Evolutionary conservation across 2,113 vertebrate genomes (phyloP).

Genomic region (Notarius quadriscutis): DNA sequence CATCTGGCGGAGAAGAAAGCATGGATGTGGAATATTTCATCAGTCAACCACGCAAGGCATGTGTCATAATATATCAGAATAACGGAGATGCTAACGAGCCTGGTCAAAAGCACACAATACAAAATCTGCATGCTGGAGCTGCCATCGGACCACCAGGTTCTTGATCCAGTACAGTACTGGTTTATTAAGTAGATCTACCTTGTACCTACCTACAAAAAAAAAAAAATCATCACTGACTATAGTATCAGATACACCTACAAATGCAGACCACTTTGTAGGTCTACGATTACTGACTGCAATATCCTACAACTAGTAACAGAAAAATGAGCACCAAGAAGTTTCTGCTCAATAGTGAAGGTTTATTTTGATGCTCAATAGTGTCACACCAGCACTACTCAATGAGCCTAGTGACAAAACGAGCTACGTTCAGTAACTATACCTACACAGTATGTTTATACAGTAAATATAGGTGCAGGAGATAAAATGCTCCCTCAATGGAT

Average conservation of each 20-base stretch:
- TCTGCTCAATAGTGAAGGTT: too few species aligned
- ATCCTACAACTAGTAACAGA: neutral
- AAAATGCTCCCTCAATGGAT: neutral
- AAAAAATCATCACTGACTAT: neutral
- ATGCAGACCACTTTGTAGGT: neutral
- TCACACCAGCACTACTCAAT: neutral
- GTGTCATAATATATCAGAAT: neutral
- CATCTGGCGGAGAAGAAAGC: neutral
- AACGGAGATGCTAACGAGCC: neutral
- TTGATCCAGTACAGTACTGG: neutral
- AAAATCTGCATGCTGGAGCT: neutral
- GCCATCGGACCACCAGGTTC: neutral
- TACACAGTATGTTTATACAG: neutral
- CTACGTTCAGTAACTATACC: neutral
- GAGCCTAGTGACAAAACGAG: neutral
- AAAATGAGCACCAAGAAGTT: neutral
- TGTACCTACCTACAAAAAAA: neutral
- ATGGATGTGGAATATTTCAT: neutral
- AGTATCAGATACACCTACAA: neutral
- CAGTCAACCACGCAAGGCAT: neutral
- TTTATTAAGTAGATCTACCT: constrained; percentile 8
- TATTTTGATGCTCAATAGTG: neutral
- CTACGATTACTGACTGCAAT: neutral
- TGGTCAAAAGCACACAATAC: neutral
- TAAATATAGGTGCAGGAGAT: neutral